Evolutionary conservation across 1,140 invertebrate species (phyloP).

Genomic region (Drosophila jambulina): DNA sequence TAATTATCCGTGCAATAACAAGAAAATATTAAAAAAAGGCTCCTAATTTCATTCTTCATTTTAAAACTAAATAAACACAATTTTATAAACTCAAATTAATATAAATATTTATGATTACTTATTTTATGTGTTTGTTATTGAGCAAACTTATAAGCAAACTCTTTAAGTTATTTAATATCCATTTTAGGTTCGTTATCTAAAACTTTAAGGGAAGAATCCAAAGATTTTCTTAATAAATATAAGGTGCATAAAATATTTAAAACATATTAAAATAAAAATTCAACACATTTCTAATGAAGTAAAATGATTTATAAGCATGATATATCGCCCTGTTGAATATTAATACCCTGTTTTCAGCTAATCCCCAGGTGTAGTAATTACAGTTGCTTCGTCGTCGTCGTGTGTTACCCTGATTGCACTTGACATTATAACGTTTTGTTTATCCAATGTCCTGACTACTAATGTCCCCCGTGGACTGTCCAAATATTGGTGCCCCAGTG

Average conservation of each 20-base stretch:
- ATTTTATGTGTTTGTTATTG: no score
- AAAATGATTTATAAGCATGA: not conserved
- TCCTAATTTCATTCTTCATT: no score
- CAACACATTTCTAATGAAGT: not conserved
- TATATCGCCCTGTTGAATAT: not conserved
- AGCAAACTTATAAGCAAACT: no score
- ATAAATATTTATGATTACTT: no score
- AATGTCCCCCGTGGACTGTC: constrained; percentile 30
- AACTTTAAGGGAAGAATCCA: not conserved
- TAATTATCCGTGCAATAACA: no score
- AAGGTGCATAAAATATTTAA: not conserved
- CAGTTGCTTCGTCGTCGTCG: constrained; percentile 12
- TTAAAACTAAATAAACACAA: no score
- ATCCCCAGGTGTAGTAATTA: constrained; percentile 39
- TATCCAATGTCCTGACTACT: constrained; percentile 32
- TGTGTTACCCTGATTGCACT: constrained; percentile 41
- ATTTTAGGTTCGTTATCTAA: not conserved
- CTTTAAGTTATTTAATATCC: no score
- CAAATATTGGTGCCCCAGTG: constrained; percentile 21
- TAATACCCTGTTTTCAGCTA: constrained; percentile 8
- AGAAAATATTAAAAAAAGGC: no score
- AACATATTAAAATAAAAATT: not conserved
- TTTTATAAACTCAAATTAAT: no score
- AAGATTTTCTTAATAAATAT: not conserved
- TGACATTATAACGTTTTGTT: constrained; percentile 44